Conservation (phyloP, 1,140 invertebrate species). For the Magallana gigas region DNA sequence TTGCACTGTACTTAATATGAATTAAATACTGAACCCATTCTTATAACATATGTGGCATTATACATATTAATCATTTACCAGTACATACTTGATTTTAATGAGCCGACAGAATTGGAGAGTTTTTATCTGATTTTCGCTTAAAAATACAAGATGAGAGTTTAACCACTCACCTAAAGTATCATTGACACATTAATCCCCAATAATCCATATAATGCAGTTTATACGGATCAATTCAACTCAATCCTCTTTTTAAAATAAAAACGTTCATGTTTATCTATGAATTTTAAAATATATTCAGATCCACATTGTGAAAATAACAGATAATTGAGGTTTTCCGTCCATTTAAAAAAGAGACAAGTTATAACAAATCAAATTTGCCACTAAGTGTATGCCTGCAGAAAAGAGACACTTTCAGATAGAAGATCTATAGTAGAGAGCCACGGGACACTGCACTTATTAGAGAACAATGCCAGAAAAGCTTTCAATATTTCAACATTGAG, state of each 20-base stretch:
- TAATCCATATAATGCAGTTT: not conserved
- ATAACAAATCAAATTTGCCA: slow-evolving; percentile 16
- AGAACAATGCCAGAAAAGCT: not conserved
- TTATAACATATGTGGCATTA: too few relatives aligned
- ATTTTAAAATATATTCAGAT: slow-evolving; percentile 22
- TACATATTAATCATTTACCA: too few relatives aligned
- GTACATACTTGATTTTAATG: too few relatives aligned
- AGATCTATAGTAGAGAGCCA: not conserved
- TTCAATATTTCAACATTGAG: not conserved
- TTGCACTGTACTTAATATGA: too few relatives aligned
- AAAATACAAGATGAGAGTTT: not conserved
- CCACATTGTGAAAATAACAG: not conserved
- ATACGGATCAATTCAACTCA: not conserved
- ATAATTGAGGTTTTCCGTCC: not conserved
- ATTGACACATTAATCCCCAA: not conserved
- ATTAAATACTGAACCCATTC: too few relatives aligned
- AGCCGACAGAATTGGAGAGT: too few relatives aligned
- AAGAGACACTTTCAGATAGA: not conserved
- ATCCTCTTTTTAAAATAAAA: not conserved
- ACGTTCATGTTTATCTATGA: not conserved
- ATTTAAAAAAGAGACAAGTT: slow-evolving; percentile 23
- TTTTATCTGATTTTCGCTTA: too few relatives aligned
- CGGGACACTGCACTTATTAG: slow-evolving; percentile 14
- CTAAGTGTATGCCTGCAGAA: not conserved
- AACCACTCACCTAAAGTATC: not conserved